A percentile compares a stretch with the other conserved stretches of the same genome.
Conservation (phyloP, 2,113 vertebrate genomes). For the Polypterus senegalus region DNA sequence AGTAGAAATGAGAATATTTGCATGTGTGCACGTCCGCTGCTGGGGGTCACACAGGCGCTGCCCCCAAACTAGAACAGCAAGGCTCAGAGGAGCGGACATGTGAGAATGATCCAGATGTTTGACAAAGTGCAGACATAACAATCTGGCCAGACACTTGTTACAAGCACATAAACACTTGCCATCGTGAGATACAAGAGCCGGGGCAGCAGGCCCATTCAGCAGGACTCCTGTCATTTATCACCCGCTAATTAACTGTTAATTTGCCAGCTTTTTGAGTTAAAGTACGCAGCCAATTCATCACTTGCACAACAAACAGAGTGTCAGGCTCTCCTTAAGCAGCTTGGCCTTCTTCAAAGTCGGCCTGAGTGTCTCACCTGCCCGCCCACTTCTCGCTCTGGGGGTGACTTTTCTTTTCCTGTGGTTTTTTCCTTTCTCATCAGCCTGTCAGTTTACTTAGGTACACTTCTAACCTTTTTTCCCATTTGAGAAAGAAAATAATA, state of each 20-base stretch:
- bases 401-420: too few species aligned
- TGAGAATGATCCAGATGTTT: constrained; percentile 49
- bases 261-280: constrained; percentile 59
- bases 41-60: too few species aligned
- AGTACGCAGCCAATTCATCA: constrained; percentile 61
- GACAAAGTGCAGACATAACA: constrained; percentile 62
- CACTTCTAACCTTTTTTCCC: too few species aligned
- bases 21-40: too few species aligned
- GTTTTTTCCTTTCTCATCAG: too few species aligned
- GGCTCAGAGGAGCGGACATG: constrained; percentile 24
- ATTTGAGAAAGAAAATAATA: too few species aligned
- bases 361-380: too few species aligned
- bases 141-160: constrained; percentile 65
- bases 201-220: constrained; percentile 21
- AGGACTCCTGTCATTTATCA: constrained; percentile 62
- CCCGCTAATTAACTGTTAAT: constrained; percentile 64
- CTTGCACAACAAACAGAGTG: constrained; percentile 30
- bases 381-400: too few species aligned
- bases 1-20: too few species aligned
- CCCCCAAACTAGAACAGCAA: too few species aligned
- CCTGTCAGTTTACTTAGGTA: too few species aligned
- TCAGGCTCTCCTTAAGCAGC: constrained; percentile 29
- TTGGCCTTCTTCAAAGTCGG: constrained; percentile 5
- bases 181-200: constrained; percentile 37
- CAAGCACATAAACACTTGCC: constrained; percentile 70